These are phyloP conservation scores for Aspidiotus destructor DNA, from an alignment of 2,888 invertebrate species.

Conservation along the genomic window DNA sequence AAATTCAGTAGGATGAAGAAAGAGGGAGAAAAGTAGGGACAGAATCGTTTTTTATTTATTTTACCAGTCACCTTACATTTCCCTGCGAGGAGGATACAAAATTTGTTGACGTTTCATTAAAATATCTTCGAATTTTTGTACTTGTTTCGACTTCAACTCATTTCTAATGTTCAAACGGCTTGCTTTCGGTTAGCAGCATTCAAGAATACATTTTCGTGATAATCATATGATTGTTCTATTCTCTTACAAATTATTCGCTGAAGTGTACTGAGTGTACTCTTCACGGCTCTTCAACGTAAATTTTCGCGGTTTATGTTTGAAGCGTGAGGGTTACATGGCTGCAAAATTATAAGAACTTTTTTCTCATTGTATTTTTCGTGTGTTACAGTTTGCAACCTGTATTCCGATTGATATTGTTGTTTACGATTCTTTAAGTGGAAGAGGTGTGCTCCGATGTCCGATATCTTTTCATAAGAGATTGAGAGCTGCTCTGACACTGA, in stretches of 20 bases:
- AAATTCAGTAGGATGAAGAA: no score
- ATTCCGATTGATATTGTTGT: constrained; percentile 51
- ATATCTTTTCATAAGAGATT: constrained; percentile 49
- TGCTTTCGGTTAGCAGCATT: background rate
- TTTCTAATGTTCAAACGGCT: background rate
- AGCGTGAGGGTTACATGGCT: no score
- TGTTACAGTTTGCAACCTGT: constrained; percentile 43
- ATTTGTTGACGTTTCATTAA: no score
- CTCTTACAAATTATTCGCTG: background rate
- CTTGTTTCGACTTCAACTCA: background rate
- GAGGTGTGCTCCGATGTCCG: constrained; percentile 51
- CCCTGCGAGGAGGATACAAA: no score
- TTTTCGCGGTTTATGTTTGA: background rate
- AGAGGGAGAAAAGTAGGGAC: no score
- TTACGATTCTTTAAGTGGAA: constrained; percentile 44
- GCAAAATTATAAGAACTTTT: no score
- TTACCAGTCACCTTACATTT: no score
- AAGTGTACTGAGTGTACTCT: background rate
- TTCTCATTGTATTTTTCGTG: constrained; percentile 18
- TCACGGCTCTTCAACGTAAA: background rate
- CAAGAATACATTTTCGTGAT: background rate
- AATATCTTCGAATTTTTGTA: background rate
- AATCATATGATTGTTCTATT: no score
- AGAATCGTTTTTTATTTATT: no score
- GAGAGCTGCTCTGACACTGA: constrained; percentile 50